Evolutionary conservation across 2,888 invertebrate genomes (phyloP).

Genomic region (Macaria liturata): DNA sequence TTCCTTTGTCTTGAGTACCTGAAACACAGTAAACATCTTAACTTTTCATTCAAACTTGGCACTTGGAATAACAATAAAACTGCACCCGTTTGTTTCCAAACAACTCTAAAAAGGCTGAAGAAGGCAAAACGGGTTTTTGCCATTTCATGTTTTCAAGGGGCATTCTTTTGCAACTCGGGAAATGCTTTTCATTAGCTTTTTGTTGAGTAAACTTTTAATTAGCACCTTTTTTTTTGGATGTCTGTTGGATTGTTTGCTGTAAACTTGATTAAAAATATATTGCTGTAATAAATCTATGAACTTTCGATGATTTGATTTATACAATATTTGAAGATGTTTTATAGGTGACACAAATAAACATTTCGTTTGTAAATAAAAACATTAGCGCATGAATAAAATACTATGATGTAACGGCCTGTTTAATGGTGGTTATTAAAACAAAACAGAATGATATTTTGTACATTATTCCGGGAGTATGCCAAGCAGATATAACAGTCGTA

Average conservation of each 20-base stretch:
- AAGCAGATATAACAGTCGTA: slow-evolving; percentile 6
- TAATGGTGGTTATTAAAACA: too few species aligned
- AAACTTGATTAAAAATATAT: too few species aligned
- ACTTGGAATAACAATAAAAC: slow-evolving; percentile 13
- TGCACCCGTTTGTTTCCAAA: slow-evolving; percentile 16
- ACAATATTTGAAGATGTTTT: too few species aligned
- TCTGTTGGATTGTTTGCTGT: not conserved
- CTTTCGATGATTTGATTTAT: too few species aligned
- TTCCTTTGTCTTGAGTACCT: not conserved
- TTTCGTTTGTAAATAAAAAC: too few species aligned
- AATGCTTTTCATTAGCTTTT: slow-evolving; percentile 10
- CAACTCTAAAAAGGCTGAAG: slow-evolving; percentile 10
- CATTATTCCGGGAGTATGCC: slow-evolving; percentile 1
- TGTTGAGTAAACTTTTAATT: slow-evolving; percentile 17
- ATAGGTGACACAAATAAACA: too few species aligned
- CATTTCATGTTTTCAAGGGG: slow-evolving; percentile 6
- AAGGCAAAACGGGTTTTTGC: slow-evolving; percentile 9
- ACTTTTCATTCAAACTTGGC: slow-evolving; percentile 16
- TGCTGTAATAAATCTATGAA: too few species aligned
- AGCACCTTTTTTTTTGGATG: not conserved
- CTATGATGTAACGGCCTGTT: too few species aligned
- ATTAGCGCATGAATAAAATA: too few species aligned
- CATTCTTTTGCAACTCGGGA: slow-evolving; percentile 14
- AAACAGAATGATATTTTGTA: not conserved
- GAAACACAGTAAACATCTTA: slow-evolving; percentile 6